These are phyloP conservation scores for Oligia strigilis DNA, from an alignment of 2,888 invertebrate genomes.

Conservation along the genomic window DNA sequence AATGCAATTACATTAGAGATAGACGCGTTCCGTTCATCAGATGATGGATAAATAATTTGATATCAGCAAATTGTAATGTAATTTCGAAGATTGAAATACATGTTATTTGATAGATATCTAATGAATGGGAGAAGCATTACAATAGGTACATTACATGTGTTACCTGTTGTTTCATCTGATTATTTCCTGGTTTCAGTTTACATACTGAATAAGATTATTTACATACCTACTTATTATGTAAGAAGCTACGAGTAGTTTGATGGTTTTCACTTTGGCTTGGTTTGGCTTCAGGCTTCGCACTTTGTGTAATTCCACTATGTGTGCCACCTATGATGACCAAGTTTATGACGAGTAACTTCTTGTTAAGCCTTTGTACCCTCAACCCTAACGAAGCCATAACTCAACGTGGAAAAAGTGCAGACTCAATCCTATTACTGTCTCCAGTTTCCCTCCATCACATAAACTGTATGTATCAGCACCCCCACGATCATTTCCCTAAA, in stretches of 20 bases:
- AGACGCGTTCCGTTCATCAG: constrained; percentile 14
- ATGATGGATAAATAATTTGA: constrained; percentile 23
- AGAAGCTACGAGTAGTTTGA: background rate
- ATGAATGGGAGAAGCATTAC: background rate
- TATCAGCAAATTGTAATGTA: constrained; percentile 13
- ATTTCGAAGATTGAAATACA: background rate
- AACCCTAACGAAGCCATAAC: background rate
- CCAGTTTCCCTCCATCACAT: constrained; percentile 2
- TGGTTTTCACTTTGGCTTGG: background rate
- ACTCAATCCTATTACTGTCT: background rate
- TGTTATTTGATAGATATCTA: constrained; percentile 1
- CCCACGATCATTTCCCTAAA: constrained; percentile 14
- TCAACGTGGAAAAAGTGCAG: background rate
- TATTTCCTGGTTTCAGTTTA: background rate
- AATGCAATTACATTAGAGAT: constrained; percentile 29
- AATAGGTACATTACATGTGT: background rate
- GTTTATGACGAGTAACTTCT: background rate
- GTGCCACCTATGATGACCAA: background rate
- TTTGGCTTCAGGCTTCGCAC: background rate
- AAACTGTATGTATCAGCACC: constrained; percentile 37
- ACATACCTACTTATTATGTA: background rate
- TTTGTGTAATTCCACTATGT: background rate
- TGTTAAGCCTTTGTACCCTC: background rate
- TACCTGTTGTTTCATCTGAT: background rate
- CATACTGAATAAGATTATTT: background rate